phyloP scores from a whole-genome alignment of 2,797 vertebrate species.

The Picus viridis region DNA sequence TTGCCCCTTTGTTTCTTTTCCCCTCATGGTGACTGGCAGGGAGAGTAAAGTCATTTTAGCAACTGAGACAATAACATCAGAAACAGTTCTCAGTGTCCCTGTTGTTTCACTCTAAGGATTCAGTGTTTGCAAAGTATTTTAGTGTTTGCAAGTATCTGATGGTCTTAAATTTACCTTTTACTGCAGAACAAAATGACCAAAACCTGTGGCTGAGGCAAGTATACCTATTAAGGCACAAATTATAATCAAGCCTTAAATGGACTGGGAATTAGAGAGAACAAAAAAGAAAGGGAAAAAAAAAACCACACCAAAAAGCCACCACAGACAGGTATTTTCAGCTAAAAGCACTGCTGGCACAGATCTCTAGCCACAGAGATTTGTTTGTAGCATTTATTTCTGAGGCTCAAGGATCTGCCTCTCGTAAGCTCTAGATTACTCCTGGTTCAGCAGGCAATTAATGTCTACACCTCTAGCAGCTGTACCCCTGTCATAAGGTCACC shows the following conservation, averaged over 20 bases:
- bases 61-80: not conserved
- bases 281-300: too few relatives aligned
- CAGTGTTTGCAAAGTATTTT: accelerated
- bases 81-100: not conserved
- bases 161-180: not conserved
- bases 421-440: not conserved
- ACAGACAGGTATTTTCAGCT: not conserved
- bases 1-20: too few relatives aligned
- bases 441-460: not conserved
- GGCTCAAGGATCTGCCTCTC: not conserved
- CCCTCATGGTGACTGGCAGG: not conserved
- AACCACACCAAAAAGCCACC: not conserved
- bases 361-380: not conserved
- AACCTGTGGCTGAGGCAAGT: not conserved
- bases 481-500: not conserved
- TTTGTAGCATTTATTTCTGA: not conserved
- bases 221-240: not conserved
- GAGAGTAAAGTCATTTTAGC: not conserved
- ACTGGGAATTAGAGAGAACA: not conserved
- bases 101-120: not conserved
- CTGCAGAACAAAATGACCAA: not conserved
- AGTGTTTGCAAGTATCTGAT: not conserved
- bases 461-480: not conserved
- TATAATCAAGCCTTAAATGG: not conserved
- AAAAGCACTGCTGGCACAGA: not conserved